Base-by-base conservation (phyloP, 2,888 invertebrate species). In the Disparrhopalites patrizii region DNA sequence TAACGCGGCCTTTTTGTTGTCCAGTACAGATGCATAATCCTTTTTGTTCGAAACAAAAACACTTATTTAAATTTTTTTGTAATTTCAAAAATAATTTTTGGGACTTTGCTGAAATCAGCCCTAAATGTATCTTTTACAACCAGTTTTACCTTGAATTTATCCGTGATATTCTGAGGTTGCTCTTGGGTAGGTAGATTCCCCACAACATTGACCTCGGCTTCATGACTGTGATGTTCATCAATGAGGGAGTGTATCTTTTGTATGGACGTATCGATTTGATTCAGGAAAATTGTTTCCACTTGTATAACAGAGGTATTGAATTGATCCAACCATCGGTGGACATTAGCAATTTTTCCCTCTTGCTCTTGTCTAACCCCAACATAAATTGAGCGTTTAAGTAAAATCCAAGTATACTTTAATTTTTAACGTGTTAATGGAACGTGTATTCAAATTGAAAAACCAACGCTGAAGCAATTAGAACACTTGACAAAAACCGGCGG, bases 341-440 rank as follows among this genome's bases (percentile, higher is more conserved):
- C 90, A 71, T 88, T 88, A 1, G 86, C 84, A 68, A 92, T 81
- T 78, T 89, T 89, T 7, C 87, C 86, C 78, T 89, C 85, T 76
- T 92, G 90, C 77, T 93, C 93, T 81, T 93, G 92, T 65, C 89
- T 79, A 13, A n/a, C n/a, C n/a, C n/a, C n/a, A n/a, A n/a, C n/a
- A n/a, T n/a, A n/a, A n/a, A n/a, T n/a, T n/a, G n/a, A n/a, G n/a
- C n/a, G n/a, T n/a, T n/a, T n/a, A n/a, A n/a, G n/a, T n/a, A n/a
- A n/a, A n/a, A n/a, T n/a, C n/a, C n/a, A n/a, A n/a, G n/a, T n/a
- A n/a, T n/a, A n/a, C n/a, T n/a, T n/a, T n/a, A n/a, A n/a, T n/a
- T n/a, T n/a, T n/a, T n/a, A n/a, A n/a, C n/a, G n/a, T n/a, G n/a
- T n/a, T n/a, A n/a, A n/a, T n/a, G n/a, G n/a, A n/a, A n/a, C n/a